A percentile compares a stretch with the other conserved stretches of the same genome.
These are phyloP conservation scores for Mystacornis crossleyi DNA, from an alignment of 2,113 vertebrate species.

Conservation along the genomic window DNA sequence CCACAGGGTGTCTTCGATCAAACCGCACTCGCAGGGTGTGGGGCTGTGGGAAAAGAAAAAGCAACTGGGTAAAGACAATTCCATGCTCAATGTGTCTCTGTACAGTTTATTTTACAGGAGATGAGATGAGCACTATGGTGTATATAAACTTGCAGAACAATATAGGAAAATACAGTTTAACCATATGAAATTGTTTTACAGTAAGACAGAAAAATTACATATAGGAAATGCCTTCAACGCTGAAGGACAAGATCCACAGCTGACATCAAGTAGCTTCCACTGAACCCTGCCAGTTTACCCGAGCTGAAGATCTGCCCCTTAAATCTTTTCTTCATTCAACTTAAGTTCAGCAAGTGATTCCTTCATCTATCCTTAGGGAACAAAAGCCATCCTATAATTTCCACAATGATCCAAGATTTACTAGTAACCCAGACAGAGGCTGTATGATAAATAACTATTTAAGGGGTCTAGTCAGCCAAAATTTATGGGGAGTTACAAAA, in stretches of 20 bases:
- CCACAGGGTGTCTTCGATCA: not conserved
- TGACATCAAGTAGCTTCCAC: constrained; percentile 48
- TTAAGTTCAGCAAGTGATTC: constrained; percentile 64
- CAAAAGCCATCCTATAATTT: not conserved
- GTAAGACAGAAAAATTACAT: constrained; percentile 63
- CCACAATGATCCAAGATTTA: constrained; percentile 42
- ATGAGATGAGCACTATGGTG: constrained; percentile 71
- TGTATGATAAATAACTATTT: constrained; percentile 63
- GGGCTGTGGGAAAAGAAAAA: not conserved
- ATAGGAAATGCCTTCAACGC: constrained; percentile 68
- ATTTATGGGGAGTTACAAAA: constrained; percentile 63
- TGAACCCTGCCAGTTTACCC: constrained; percentile 24
- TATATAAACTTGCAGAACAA: constrained; percentile 57
- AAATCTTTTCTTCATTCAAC: constrained; percentile 64
- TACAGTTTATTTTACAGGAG: constrained; percentile 76
- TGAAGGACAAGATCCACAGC: constrained; percentile 61
- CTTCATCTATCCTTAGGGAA: constrained; percentile 55
- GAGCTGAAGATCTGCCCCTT: constrained; percentile 51
- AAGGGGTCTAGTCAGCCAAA: constrained; percentile 60
- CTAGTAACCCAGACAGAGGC: constrained; percentile 68
- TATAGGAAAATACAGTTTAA: constrained; percentile 62
- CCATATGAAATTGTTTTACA: constrained; percentile 73
- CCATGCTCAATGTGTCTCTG: constrained; percentile 50
- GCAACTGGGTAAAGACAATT: not conserved
- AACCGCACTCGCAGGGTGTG: not conserved